phyloP scores from a whole-genome alignment of 2,797 vertebrate genomes.

The Melanotaenia maccullochi region DNA sequence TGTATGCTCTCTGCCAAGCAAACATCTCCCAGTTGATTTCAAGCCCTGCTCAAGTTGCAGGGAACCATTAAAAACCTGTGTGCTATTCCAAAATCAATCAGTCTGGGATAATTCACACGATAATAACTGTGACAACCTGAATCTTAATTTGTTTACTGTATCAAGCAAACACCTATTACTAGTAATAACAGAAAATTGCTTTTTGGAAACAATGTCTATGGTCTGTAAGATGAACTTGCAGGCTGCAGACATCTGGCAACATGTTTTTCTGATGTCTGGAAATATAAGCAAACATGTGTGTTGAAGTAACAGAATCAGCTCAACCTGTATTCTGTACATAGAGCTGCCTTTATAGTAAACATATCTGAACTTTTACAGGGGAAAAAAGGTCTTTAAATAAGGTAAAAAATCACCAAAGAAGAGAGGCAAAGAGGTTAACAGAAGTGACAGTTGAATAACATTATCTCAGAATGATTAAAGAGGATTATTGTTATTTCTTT shows the following conservation, averaged over 20 bases:
- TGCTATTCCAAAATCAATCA: slow-evolving; percentile 23
- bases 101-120: slow-evolving; percentile 23
- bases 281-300: slow-evolving; percentile 41
- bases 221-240: slow-evolving; percentile 15
- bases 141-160: slow-evolving; percentile 43
- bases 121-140: neutral
- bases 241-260: slow-evolving; percentile 10
- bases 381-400: neutral
- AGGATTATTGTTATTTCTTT: too few relatives aligned
- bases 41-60: slow-evolving; percentile 33
- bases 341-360: neutral
- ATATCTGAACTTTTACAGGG: neutral
- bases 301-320: slow-evolving; percentile 6
- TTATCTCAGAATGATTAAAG: neutral
- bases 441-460: neutral
- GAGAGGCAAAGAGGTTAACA: neutral
- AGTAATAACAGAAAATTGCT: slow-evolving; percentile 45
- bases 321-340: neutral
- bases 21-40: slow-evolving; percentile 31
- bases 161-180: slow-evolving; percentile 44
- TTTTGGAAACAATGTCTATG: slow-evolving; percentile 40
- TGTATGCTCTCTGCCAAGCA: slow-evolving; percentile 27
- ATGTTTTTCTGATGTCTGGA: slow-evolving; percentile 9
- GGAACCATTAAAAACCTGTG: slow-evolving; percentile 40
- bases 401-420: too few relatives aligned